Evolutionary conservation across 2,888 invertebrate genomes (phyloP).

Genomic region (Drosophila conformis): DNA sequence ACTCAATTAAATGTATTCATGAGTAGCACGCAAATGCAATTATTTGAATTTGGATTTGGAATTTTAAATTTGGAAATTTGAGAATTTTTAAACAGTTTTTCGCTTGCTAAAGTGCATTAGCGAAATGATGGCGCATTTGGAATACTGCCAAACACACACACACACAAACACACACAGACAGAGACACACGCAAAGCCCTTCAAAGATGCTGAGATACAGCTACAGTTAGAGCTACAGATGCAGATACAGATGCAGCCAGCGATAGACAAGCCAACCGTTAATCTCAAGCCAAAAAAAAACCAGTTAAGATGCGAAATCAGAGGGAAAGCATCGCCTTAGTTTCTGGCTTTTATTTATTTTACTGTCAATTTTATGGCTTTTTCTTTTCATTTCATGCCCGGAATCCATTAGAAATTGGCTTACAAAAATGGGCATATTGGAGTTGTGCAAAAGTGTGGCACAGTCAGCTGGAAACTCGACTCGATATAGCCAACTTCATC

Average conservation of each 20-base stretch:
- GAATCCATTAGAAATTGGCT: neutral
- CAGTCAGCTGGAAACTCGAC: neutral
- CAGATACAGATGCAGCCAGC: neutral
- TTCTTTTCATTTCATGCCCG: neutral
- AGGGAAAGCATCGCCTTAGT: constrained; percentile 46
- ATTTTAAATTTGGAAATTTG: constrained; percentile 32
- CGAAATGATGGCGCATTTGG: constrained; percentile 38
- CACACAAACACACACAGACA: neutral
- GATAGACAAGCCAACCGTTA: constrained; percentile 11
- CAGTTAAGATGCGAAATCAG: constrained; percentile 41
- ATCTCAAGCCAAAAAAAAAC: neutral
- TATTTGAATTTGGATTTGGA: constrained; percentile 44
- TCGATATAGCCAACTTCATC: neutral
- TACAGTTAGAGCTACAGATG: constrained; percentile 1
- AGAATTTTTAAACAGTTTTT: constrained; percentile 43
- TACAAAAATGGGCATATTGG: neutral
- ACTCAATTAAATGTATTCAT: constrained; percentile 65
- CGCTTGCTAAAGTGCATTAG: constrained; percentile 41
- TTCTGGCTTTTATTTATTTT: neutral
- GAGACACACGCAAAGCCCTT: constrained; percentile 13
- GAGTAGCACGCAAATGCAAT: constrained; percentile 56
- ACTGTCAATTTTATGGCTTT: neutral
- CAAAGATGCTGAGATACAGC: constrained; percentile 7
- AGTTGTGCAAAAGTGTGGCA: neutral
- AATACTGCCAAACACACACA: neutral